Evolutionary conservation across 2,113 vertebrate genomes (phyloP).

Genomic region (Spizaetus ornatus): DNA sequence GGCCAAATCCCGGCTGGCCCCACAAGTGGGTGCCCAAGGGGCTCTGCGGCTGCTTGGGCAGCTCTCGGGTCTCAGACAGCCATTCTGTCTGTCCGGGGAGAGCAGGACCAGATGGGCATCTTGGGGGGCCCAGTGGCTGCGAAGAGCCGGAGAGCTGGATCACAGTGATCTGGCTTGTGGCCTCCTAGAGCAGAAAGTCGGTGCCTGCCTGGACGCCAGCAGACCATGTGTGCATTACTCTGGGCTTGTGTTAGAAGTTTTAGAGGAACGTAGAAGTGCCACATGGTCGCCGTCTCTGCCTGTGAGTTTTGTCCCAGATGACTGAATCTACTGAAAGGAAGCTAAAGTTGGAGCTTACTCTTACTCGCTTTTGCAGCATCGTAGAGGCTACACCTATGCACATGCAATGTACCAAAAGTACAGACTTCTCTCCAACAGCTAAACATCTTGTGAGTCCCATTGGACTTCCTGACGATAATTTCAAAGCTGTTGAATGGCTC

Average conservation of each 20-base stretch:
- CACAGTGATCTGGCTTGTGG: background rate
- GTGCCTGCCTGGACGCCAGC: background rate
- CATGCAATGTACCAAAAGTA: background rate
- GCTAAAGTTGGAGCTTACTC: background rate
- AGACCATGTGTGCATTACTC: background rate
- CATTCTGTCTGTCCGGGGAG: background rate
- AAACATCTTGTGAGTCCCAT: background rate
- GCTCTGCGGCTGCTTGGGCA: background rate
- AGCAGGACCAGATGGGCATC: background rate
- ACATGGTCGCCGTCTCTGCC: accelerated
- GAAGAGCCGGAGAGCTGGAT: background rate
- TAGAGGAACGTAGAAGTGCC: background rate
- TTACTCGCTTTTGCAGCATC: background rate
- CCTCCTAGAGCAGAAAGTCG: background rate
- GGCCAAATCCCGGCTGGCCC: background rate
- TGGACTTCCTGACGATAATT: background rate
- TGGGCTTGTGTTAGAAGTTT: background rate
- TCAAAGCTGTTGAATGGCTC: background rate
- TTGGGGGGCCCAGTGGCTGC: background rate
- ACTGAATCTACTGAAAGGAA: background rate
- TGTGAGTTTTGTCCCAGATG: background rate
- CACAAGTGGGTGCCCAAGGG: background rate
- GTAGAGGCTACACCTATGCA: background rate
- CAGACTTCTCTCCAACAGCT: background rate
- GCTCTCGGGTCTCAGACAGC: background rate